Conservation (phyloP, 2,888 invertebrate species). For the Eupithecia abbreviata region DNA sequence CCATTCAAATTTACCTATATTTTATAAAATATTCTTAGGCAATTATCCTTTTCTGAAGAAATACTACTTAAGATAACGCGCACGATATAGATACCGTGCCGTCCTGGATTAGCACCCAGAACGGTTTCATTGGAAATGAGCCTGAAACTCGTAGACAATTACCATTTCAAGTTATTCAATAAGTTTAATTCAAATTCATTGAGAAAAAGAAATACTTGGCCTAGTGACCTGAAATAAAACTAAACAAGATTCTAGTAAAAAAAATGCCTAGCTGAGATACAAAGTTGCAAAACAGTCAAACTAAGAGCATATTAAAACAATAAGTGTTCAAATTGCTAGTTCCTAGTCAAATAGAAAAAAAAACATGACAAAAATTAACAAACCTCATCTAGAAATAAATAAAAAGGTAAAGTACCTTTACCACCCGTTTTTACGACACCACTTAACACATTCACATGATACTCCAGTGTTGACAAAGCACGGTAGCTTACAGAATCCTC, state of each 20-base stretch:
- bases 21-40: not conserved
- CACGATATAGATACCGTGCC: not conserved
- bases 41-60: conserved; percentile 9
- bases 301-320: not conserved
- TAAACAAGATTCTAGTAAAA: not conserved
- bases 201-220: conserved; percentile 8
- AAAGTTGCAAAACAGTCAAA: not conserved
- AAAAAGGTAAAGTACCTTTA: not conserved
- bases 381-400: not conserved
- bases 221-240: conserved; percentile 10
- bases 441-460: not conserved
- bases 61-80: not conserved
- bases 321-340: not conserved
- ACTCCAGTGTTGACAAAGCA: conserved; percentile 50
- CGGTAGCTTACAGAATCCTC: conserved; percentile 59
- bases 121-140: not conserved
- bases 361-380: not conserved
- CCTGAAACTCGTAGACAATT: not conserved
- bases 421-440: not conserved
- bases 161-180: not conserved
- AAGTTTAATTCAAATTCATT: not conserved
- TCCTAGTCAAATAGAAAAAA: not conserved
- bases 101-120: not conserved
- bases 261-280: not conserved
- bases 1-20: conserved; percentile 4